A percentile compares a stretch with the other conserved stretches of the same genome.
Evolutionary conservation across 2,113 vertebrate species (phyloP).

Genomic region (Scolopax mira): DNA sequence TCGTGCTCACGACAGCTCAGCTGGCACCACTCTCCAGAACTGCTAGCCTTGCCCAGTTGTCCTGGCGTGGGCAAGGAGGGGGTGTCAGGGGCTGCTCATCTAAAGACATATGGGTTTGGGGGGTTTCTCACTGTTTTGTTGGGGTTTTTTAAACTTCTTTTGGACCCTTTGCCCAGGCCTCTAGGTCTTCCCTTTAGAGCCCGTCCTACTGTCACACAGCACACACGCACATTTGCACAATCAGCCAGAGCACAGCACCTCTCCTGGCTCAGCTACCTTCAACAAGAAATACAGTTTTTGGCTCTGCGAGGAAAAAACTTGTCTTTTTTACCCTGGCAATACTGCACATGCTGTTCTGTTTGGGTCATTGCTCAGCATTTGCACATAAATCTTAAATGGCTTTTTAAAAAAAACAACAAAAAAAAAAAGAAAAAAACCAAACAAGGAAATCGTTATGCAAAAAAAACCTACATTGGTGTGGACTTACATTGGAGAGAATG

Average conservation of each 20-base stretch:
- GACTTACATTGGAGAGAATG: neutral
- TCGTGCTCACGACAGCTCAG: neutral
- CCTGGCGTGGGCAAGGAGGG: neutral
- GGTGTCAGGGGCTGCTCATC: neutral
- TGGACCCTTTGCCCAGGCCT: neutral
- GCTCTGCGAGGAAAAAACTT: neutral
- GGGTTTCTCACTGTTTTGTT: too few relatives aligned
- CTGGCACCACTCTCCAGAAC: neutral
- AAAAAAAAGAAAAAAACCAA: neutral
- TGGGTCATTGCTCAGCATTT: neutral
- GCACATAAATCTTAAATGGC: neutral
- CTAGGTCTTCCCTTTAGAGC: neutral
- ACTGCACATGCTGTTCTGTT: neutral
- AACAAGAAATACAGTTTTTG: neutral
- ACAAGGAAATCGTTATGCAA: neutral
- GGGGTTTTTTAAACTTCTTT: neutral
- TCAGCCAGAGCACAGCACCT: neutral
- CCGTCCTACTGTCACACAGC: neutral
- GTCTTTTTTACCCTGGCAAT: neutral
- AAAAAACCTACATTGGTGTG: neutral
- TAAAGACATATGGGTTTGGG: neutral
- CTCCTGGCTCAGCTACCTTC: neutral
- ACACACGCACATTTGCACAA: too few relatives aligned
- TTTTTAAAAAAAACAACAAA: neutral
- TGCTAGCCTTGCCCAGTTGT: neutral